Base-by-base conservation (phyloP, 2,888 invertebrate genomes). In the Cantharis nigra region DNA sequence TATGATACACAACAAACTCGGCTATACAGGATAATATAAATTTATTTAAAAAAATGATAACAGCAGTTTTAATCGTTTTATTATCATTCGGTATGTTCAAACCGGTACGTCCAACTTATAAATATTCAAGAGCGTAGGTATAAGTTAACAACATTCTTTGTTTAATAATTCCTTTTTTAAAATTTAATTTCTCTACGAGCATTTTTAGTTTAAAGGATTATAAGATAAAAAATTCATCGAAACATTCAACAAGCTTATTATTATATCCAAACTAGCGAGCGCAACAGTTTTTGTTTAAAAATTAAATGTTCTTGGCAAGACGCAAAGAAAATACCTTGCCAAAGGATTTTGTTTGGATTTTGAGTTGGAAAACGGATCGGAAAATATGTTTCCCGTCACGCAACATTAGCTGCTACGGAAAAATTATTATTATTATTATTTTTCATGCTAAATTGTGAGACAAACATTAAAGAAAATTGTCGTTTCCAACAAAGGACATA, bases 241-340 rank as follows among this genome's bases (percentile, higher is more conserved):
- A 69, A 73, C 72, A 71, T 77, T 77, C 80, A 80, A 80, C 80
- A 80, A 80, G 80, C 76, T 63, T 63, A 69, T 78, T 78, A 77
- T 72, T 72, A 72, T 69, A 72, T 69, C 69, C 67, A 67, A 67
- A 74, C 71, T 74, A 63, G 70, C 28, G 74, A 78, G 75, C 76
- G 75, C 78, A 80, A 76, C 80, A 76, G 77, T 73, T 78, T 72
- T 74, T 76, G 70, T 76, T 75, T 73, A 76, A 80, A 80, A 80
- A 76, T 75, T 78, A 76, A 80, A 73, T 70, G 65, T 49, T 74
- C 72, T 80, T 80, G 78, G 80, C 80, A 79, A 78, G 76, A 74
- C 76, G 69, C 74, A 71, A 71, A 70, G 76, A 76, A 76, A 77
- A 74, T 74, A 73, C 63, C 71, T 71, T 80, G 80, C 78, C 80